Evolutionary conservation across 2,888 invertebrate genomes (phyloP).

Genomic region (Parasteatoda lunata): DNA sequence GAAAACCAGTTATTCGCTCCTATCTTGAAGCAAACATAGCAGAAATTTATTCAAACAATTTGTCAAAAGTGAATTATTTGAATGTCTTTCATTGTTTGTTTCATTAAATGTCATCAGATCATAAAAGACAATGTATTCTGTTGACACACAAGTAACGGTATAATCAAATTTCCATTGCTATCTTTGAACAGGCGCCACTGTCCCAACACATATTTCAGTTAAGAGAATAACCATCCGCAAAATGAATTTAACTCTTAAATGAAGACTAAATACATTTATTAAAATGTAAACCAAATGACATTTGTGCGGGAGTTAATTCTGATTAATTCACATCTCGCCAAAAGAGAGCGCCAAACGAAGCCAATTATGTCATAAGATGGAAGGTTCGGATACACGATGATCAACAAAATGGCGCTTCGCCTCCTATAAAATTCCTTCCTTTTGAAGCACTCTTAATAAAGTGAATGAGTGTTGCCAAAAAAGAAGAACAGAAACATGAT

Average conservation of each 20-base stretch:
- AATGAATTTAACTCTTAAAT: neutral
- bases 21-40: too few species aligned
- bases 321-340: constrained; percentile 12
- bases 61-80: too few species aligned
- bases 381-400: neutral
- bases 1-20: too few species aligned
- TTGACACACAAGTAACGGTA: neutral
- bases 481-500: constrained; percentile 34
- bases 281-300: constrained; percentile 36
- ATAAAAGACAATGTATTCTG: neutral
- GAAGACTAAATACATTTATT: constrained; percentile 13
- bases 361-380: constrained; percentile 5
- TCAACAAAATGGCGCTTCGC: neutral
- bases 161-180: neutral
- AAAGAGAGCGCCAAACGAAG: constrained; percentile 23
- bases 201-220: too few species aligned
- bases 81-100: too few species aligned
- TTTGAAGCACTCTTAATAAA: constrained; percentile 5
- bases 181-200: neutral
- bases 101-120: neutral
- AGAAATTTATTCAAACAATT: too few species aligned
- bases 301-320: constrained; percentile 30
- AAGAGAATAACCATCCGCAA: neutral
- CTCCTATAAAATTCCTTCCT: neutral
- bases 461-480: constrained; percentile 18